Evolutionary conservation across 2,888 invertebrate genomes (phyloP).

Genomic region (Plebejus melissa): DNA sequence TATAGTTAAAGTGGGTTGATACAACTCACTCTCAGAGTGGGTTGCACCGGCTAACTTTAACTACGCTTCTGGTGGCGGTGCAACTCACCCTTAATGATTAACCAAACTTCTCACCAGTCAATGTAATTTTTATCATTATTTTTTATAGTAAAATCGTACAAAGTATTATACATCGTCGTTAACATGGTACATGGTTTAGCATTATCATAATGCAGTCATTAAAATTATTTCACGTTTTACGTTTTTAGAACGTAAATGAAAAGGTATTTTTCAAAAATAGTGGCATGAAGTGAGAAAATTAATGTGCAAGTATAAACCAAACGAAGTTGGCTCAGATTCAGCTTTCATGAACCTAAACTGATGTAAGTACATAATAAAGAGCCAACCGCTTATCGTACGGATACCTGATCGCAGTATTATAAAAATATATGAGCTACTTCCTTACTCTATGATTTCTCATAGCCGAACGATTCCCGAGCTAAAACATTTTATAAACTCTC

Average conservation of each 20-base stretch:
- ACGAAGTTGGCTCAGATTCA: slow-evolving; percentile 22
- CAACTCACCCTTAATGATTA: no score
- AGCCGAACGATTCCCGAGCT: slow-evolving; percentile 11
- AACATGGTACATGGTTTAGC: no score
- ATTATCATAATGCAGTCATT: no score
- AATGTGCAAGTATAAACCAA: not conserved
- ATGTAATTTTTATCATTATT: no score
- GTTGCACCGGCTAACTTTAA: no score
- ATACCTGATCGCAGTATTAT: slow-evolving; percentile 22
- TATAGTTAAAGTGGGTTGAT: no score
- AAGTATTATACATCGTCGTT: no score
- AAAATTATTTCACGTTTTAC: not conserved
- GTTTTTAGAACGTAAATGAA: not conserved
- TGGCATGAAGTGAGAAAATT: not conserved
- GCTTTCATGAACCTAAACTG: slow-evolving; percentile 18
- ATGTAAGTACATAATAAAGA: slow-evolving; percentile 16
- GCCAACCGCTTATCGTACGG: slow-evolving; percentile 24
- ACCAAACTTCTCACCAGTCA: no score
- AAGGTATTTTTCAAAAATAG: not conserved
- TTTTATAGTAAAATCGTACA: no score
- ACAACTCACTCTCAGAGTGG: no score
- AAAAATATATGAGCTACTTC: slow-evolving; percentile 28
- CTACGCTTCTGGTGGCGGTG: no score
- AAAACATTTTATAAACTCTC: slow-evolving; percentile 21
- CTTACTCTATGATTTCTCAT: slow-evolving; percentile 20